A percentile compares a stretch with the other conserved stretches of the same genome.
phyloP scores from a whole-genome alignment of 2,113 vertebrate genomes.

The Ciconia maguari region DNA sequence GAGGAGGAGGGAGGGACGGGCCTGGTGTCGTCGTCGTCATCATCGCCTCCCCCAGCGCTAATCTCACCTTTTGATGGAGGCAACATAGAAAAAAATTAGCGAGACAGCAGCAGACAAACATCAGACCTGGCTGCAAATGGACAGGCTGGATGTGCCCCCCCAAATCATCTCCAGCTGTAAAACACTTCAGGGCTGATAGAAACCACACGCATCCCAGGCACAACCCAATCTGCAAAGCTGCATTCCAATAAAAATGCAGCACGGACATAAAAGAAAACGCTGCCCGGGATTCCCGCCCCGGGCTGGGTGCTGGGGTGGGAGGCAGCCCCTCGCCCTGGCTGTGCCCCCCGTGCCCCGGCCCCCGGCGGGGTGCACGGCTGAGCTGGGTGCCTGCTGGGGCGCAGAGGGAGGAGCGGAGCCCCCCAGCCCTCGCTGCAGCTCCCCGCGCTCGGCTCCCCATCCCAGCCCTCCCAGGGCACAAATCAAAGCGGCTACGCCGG shows the following conservation, averaged over 20 bases:
- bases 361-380: background rate
- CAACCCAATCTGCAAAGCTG: constrained; percentile 16
- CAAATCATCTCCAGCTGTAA: constrained; percentile 48
- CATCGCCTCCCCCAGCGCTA: background rate
- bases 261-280: background rate
- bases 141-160: constrained; percentile 3
- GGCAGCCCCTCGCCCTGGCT: background rate
- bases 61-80: constrained; percentile 4
- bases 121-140: constrained; percentile 27
- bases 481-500: background rate
- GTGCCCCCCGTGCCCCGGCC: background rate
- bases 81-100: background rate
- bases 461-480: background rate
- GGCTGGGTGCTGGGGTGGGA: background rate
- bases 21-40: background rate
- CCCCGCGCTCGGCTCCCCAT: background rate
- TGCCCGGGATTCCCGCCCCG: background rate
- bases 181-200: constrained; percentile 50
- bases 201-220: constrained; percentile 39
- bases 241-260: constrained; percentile 43
- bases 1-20: background rate
- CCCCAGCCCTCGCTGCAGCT: background rate
- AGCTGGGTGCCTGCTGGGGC: background rate
- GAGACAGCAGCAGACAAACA: constrained; percentile 2
- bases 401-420: background rate